Percentiles rank a stretch among this genome's conserved stretches.
These are phyloP conservation scores for Martes martes DNA, from an alignment of 2,113 vertebrate genomes.

Conservation along the genomic window DNA sequence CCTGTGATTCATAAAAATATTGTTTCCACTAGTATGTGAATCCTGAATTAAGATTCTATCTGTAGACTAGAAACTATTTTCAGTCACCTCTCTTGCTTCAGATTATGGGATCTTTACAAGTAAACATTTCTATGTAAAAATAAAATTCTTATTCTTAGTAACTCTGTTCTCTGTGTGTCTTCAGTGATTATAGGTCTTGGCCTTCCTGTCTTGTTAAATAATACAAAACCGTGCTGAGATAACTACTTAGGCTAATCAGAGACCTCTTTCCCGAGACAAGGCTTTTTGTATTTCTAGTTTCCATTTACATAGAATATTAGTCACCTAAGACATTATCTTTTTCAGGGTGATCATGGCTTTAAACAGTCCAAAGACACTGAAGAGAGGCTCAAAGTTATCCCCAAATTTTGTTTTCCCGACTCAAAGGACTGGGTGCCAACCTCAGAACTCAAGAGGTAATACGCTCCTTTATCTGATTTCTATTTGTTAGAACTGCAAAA, in stretches of 20 bases:
- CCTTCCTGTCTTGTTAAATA: background rate
- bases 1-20: background rate
- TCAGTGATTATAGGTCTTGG: background rate
- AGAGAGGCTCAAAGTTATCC: conserved; percentile 95
- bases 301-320: background rate
- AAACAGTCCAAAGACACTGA: conserved; percentile 93
- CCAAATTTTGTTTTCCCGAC: conserved; percentile 98
- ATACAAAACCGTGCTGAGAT: background rate
- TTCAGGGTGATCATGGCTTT: conserved; percentile 92
- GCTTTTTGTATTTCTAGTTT: background rate
- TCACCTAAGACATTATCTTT: conserved; percentile 55
- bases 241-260: background rate
- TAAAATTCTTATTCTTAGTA: background rate
- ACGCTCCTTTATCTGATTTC: background rate
- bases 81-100: background rate
- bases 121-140: background rate
- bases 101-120: background rate
- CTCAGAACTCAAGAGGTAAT: conserved; percentile 90
- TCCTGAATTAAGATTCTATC: background rate
- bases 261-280: background rate
- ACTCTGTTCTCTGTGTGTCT: background rate
- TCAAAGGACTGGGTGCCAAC: conserved; percentile 92
- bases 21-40: background rate
- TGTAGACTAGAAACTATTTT: background rate
- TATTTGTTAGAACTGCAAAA: background rate